Evolutionary conservation across 2,888 invertebrate genomes (phyloP), one percentile per base, ranked within the genome.

Genomic region (Volucella inanis): DNA sequence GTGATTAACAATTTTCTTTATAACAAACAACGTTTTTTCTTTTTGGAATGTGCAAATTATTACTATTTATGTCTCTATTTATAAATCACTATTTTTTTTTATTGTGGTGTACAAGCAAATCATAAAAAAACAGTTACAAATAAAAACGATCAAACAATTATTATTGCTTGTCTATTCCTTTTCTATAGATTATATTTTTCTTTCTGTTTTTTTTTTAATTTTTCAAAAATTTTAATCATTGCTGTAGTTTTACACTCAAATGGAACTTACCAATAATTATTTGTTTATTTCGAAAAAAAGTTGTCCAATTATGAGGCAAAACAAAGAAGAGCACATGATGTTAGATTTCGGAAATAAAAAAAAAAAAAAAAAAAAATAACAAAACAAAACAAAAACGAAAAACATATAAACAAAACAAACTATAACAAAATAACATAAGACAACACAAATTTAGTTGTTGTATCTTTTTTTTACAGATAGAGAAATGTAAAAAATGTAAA

Each of bases 221-320:
- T 82, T 78, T 87, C 67, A 75, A 78, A 70, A 83, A 83, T 86
- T 71, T 78, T 83, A 80, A 83, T 79, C 86, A 52, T 76, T 65
- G 43, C 14, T 64, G 49, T 54, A 50, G 72, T 85, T 77, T 57
- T 80, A 82, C 82, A 79, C 82, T 82, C 76, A 86, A 82, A 79
- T 82, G 75, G 85, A 87, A 87, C 87, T 87, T 87, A 87, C 87
- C 87, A 87, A 87, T 87, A 71, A 61, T 74, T 81, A 79, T 86
- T 86, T 87, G 83, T 74, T 82, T 78, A 80, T 87, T 81, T 78
- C 71, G 74, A 87, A 87, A 85, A 84, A 76, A 87, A 88, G 87
- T 87, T 87, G 87, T 89, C 89, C 89, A 88, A 89, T 88, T 88
- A 88, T 88, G 89, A 88, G 88, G 89, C 89, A 89, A 89, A 88